phyloP scores from a whole-genome alignment of 2,113 vertebrate genomes.

The Neopipo cinnamomea region DNA sequence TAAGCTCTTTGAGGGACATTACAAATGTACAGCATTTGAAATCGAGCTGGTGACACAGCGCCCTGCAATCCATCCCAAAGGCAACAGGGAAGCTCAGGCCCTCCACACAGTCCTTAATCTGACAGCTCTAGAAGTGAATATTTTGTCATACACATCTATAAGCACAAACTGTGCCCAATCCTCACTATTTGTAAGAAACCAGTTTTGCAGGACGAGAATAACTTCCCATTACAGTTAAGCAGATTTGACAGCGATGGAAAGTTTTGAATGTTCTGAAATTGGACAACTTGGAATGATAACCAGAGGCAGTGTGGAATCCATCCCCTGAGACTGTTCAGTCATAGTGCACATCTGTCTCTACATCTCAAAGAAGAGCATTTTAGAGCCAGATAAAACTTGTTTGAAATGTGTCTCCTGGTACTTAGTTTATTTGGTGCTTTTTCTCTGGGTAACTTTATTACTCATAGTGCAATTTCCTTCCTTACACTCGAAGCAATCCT shows the following conservation, averaged over 20 bases:
- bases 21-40: background rate
- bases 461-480: background rate
- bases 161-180: background rate
- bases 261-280: background rate
- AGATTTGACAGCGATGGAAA: background rate
- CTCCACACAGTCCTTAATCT: background rate
- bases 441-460: background rate
- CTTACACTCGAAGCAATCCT: background rate
- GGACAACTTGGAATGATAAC: background rate
- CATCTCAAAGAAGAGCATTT: background rate
- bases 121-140: background rate
- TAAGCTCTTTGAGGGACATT: background rate
- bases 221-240: background rate
- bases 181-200: background rate
- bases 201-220: background rate
- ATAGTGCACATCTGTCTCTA: rapidly evolving
- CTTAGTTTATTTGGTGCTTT: background rate
- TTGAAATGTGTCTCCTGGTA: background rate
- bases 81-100: background rate
- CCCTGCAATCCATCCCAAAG: background rate
- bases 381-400: background rate
- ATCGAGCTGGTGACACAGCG: background rate
- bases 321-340: background rate
- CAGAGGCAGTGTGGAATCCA: background rate
- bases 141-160: background rate